Evolutionary conservation across 2,888 invertebrate species (phyloP), one percentile per base, ranked within the genome.

Genomic region (Lasius fuliginosus): DNA sequence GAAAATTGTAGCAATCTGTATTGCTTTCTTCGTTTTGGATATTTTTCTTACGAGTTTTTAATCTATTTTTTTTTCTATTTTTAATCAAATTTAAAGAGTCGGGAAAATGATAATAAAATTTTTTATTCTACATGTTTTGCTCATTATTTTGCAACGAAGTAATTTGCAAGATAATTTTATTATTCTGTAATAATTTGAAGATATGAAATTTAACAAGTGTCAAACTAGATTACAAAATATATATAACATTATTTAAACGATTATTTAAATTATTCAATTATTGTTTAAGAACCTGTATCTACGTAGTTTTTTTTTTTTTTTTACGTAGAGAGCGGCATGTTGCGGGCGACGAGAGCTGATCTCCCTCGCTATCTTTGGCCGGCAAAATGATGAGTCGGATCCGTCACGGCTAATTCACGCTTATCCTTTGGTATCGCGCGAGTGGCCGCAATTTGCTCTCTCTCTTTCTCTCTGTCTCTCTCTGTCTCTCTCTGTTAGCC

Each of bases 381-480:
- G 60, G 36, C 27, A 60, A 73, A 60, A 81, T 36, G 73, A 60
- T 12, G 58, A 71, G 46, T 71, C 33, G 11, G 69, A 18, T 81
- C 8, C 69, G 58, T 33, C 60, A 81, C 67, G 58, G 73, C 49
- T 68, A 15, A 15, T 82, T 53, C 62, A n/a, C 62, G 49, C 49
- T 85, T 64, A 81, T 73, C 30, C 58, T 69, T 62, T 64, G 65
- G 12, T 81, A 71, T 85, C 73, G 18, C 81, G 84, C 76, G 86
- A 86, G 75, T 69, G 67, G 65, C 77, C 74, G 74, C 84, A 89
- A 89, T 87, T 89, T 86, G 82, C 83, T 85, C 73, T 46, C 36
- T 33, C 30, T 33, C 30, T 33, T 83, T 85, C 71, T 46, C 84
- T 85, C 71, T 46, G 83, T 85, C 71, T 46, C 84, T 85, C 71